Evolutionary conservation across 2,113 vertebrate genomes (phyloP), one percentile per base, ranked within the genome.

Genomic region (Onychostruthus taczanowskii): DNA sequence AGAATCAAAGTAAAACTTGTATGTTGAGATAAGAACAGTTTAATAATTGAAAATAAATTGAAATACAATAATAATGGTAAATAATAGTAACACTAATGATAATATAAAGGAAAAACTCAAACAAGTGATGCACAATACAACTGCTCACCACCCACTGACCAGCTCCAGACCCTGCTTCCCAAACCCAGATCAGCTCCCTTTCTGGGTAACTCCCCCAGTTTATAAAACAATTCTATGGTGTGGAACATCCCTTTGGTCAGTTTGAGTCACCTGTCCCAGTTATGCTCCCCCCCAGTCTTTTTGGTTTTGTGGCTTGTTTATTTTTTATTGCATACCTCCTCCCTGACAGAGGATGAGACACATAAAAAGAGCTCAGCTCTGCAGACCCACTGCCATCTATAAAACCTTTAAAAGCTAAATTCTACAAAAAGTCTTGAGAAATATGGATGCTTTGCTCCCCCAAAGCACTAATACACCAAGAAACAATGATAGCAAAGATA

Each of bases 141-240:
- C 15, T 50, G 52, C 62, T 67, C 35, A 50, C 31, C 13, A 21
- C 7, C 11, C 37, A 59, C 26, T 27, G 70, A 59, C 31, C 37
- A 35, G 10, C 43, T 26, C 26, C 21, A 68, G 53, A 76, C 10
- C 2, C 7, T 0, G 0, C 11, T 37, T 50, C 17, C 37, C 37
- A 76, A 59, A 58, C 4, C 14, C 31, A 50, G 37, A 50, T 7
- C 31, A 59, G 44, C 21, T 27, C 11, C 14, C 16, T 13, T 37
- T 44, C 53, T 2, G 1, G 31, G 6, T 44, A 68, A 52, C 9
- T 61, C 7, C 8, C 5, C 18, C 37, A 68, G 22, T 77, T 44
- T 27, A 52, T 33, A 7, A 6, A 68, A 31, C 37, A 44, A 15
- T 33, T 44, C 73, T 11, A 2, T 7, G 14, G 18, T 37, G 33